These are phyloP conservation scores for Noctua pronuba DNA, from an alignment of 2,888 invertebrate genomes.

Conservation along the genomic window DNA sequence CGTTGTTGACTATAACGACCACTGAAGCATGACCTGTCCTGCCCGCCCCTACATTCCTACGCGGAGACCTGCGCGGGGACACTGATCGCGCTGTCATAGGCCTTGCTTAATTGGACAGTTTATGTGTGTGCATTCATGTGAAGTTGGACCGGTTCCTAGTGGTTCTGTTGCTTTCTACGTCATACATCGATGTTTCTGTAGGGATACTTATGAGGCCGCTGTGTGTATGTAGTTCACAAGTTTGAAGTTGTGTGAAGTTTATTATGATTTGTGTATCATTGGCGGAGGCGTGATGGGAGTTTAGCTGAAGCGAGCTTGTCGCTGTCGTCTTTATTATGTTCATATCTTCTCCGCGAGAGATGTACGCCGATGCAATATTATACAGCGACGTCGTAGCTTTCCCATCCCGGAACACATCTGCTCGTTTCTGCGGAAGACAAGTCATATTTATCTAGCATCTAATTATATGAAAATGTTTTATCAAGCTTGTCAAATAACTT, in stretches of 20 bases:
- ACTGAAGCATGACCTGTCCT: conserved; percentile 77
- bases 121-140: conserved; percentile 87
- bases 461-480: conserved; percentile 54
- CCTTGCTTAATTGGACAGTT: conserved; percentile 85
- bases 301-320: conserved; percentile 78
- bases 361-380: conserved; percentile 57
- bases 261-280: conserved; percentile 87
- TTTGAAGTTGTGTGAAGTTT: conserved; percentile 83
- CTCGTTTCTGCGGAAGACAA: conserved; percentile 43
- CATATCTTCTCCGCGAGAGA: conserved; percentile 72
- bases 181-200: conserved; percentile 84
- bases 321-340: conserved; percentile 79
- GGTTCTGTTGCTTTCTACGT: conserved; percentile 86
- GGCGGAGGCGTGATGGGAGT: conserved; percentile 83
- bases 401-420: conserved; percentile 43
- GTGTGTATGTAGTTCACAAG: conserved; percentile 78
- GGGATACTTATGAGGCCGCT: conserved; percentile 80
- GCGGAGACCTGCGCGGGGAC: conserved; percentile 74
- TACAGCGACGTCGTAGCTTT: conserved; percentile 38
- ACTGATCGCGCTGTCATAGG: conserved; percentile 83
- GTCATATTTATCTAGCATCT: conserved; percentile 53
- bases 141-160: conserved; percentile 85
- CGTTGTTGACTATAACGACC: conserved; percentile 82
- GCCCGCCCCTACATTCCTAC: conserved; percentile 73
- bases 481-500: conserved; percentile 36